A percentile compares a stretch with the other conserved stretches of the same genome.
Evolutionary conservation across 2,797 vertebrate genomes (phyloP).

Genomic region (Silurus aristotelis): DNA sequence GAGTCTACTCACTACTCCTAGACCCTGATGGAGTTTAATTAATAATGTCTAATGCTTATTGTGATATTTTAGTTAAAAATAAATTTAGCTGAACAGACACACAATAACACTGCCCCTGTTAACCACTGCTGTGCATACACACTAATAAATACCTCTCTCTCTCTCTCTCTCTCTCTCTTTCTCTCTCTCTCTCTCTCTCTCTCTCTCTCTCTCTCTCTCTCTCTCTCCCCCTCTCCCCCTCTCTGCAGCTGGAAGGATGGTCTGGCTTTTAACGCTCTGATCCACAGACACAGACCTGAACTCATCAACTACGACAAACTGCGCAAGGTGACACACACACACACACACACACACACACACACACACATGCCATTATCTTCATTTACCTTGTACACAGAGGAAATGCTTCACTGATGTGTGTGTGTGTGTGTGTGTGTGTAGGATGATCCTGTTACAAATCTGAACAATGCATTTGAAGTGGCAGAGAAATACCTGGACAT

Average conservation of each 20-base stretch:
- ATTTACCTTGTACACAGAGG: neutral
- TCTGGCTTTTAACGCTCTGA: conserved; percentile 92
- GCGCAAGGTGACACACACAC: conserved; percentile 78
- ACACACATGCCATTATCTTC: too few species aligned
- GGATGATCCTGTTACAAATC: conserved; percentile 91
- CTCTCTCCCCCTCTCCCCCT: conserved; percentile 49
- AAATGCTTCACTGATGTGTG: neutral
- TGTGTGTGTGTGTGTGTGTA: conserved; percentile 53
- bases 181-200: too few species aligned
- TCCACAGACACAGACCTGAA: conserved; percentile 92
- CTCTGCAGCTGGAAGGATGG: conserved; percentile 91
- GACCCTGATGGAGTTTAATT: too few species aligned
- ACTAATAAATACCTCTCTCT: neutral
- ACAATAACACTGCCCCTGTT: conserved; percentile 59
- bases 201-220: too few species aligned
- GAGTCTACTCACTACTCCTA: too few species aligned
- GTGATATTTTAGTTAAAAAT: too few species aligned
- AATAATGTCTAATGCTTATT: too few species aligned
- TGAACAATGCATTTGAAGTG: conserved; percentile 96
- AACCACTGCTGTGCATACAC: conserved; percentile 32
- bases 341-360: conserved; percentile 9
- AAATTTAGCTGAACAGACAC: neutral
- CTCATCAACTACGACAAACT: conserved; percentile 94
- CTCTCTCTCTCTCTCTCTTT: too few species aligned
- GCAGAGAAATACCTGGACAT: conserved; percentile 95